These are phyloP conservation scores for Carapus acus DNA, from an alignment of 2,797 vertebrate genomes.

Conservation along the genomic window DNA sequence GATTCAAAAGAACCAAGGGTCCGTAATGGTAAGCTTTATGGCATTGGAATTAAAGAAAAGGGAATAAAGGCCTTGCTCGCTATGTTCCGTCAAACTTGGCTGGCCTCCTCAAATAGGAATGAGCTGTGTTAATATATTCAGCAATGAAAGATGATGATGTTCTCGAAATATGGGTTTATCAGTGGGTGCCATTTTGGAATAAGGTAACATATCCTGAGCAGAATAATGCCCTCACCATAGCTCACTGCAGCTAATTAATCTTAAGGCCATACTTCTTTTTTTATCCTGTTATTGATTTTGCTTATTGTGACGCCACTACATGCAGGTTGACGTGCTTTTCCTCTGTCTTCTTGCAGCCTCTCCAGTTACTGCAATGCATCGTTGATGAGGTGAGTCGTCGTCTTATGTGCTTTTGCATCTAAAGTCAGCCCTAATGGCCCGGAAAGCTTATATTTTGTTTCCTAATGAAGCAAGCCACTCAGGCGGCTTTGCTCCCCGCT, in stretches of 20 bases:
- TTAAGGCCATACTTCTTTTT: slow-evolving; percentile 81
- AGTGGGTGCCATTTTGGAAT: slow-evolving; percentile 95
- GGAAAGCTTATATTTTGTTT: slow-evolving; percentile 98
- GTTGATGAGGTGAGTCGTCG: slow-evolving; percentile 99
- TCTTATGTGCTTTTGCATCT: slow-evolving; percentile 99
- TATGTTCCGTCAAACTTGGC: slow-evolving; percentile 85
- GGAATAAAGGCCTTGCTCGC: slow-evolving; percentile 68
- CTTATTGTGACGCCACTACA: slow-evolving; percentile 89
- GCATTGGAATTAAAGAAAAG: slow-evolving; percentile 59
- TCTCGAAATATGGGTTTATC: slow-evolving; percentile 93
- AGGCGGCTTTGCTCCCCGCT: slow-evolving; percentile 80
- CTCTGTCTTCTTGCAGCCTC: slow-evolving; percentile 82
- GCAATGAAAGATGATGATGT: slow-evolving; percentile 81
- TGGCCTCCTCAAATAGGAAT: slow-evolving; percentile 87
- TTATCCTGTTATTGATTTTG: slow-evolving; percentile 97
- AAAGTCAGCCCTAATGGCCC: slow-evolving; percentile 99
- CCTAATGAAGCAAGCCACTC: slow-evolving; percentile 96
- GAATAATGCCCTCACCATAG: slow-evolving; percentile 80
- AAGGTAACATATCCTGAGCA: slow-evolving; percentile 88
- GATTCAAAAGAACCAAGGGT: slow-evolving; percentile 99
- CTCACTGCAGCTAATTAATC: slow-evolving; percentile 95
- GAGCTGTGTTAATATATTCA: slow-evolving; percentile 86
- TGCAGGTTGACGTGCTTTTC: slow-evolving; percentile 77
- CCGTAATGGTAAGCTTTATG: slow-evolving; percentile 99
- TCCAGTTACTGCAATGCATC: slow-evolving; percentile 99